phyloP scores from a whole-genome alignment of 2,113 vertebrate genomes.

The Dryoscopus gambensis region DNA sequence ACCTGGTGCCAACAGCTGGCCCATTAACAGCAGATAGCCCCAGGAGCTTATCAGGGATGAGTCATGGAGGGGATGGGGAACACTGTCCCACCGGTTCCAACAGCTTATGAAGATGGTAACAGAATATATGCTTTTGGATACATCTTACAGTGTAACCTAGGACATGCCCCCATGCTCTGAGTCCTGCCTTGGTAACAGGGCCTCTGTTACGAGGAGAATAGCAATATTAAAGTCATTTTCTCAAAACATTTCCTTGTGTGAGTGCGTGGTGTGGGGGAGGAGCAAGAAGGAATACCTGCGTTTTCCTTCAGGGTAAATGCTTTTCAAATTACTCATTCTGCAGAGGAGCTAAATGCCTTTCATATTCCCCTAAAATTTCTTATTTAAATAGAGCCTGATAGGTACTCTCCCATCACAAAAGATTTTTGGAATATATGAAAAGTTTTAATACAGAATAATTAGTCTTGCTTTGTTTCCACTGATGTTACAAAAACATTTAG shows the following conservation, averaged over 20 bases:
- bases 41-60: no score
- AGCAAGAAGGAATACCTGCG: not conserved
- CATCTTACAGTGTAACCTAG: no score
- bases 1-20: no score
- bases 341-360: not conserved
- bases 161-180: not conserved
- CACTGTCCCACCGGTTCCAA: no score
- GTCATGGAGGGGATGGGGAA: no score
- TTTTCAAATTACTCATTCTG: slow-evolving; percentile 18
- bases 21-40: no score
- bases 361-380: not conserved
- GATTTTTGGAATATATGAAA: not conserved
- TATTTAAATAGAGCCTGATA: not conserved
- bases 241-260: not conserved
- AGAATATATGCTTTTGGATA: no score
- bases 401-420: not conserved
- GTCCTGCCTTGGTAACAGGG: not conserved
- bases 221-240: slow-evolving; percentile 55
- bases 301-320: not conserved
- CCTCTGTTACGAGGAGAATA: not conserved
- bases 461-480: not conserved
- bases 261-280: not conserved
- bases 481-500: not conserved
- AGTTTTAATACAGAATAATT: not conserved
- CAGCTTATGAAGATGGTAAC: no score